Percentiles rank a stretch among this genome's conserved stretches.
These are phyloP conservation scores for Caenorhabditis angaria DNA, from an alignment of 2,888 invertebrate genomes.

Conservation along the genomic window DNA sequence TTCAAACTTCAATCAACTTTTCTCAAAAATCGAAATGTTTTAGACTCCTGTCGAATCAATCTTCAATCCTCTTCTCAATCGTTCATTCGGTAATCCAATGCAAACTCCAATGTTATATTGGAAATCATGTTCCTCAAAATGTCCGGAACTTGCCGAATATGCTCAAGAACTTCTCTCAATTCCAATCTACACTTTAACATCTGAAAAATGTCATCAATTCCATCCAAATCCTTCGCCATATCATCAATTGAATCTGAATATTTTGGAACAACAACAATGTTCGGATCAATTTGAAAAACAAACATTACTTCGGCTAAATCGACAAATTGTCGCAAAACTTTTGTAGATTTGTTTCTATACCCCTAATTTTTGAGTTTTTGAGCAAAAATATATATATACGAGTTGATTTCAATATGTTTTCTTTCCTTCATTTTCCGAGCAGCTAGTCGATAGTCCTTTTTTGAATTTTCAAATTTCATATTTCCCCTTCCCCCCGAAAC, in stretches of 20 bases:
- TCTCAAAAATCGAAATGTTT: constrained; percentile 8
- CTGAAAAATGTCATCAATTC: constrained; percentile 44
- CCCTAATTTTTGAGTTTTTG: no score
- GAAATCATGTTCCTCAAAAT: constrained; percentile 35
- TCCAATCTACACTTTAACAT: constrained; percentile 56
- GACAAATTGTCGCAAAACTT: constrained; percentile 30
- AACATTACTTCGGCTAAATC: constrained; percentile 48
- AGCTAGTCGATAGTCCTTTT: no score
- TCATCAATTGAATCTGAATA: constrained; percentile 20
- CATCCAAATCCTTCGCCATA: constrained; percentile 16
- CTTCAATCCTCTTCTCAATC: constrained; percentile 37
- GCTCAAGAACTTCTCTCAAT: constrained; percentile 61
- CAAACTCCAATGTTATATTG: constrained; percentile 51
- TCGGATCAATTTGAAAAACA: constrained; percentile 49
- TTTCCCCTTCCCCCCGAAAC: no score
- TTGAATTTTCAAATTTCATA: no score
- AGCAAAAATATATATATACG: no score
- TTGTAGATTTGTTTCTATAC: constrained; percentile 13
- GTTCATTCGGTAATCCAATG: constrained; percentile 49
- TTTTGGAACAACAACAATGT: constrained; percentile 35
- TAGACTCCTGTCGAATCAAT: constrained; percentile 46
- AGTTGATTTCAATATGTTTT: no score
- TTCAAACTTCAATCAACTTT: not conserved
- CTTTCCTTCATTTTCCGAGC: no score
- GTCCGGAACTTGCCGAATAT: constrained; percentile 52